Percentiles rank a stretch among this genome's conserved stretches.
These are phyloP conservation scores for Drosophila lutescens DNA, from an alignment of 2,888 invertebrate species.

Conservation along the genomic window DNA sequence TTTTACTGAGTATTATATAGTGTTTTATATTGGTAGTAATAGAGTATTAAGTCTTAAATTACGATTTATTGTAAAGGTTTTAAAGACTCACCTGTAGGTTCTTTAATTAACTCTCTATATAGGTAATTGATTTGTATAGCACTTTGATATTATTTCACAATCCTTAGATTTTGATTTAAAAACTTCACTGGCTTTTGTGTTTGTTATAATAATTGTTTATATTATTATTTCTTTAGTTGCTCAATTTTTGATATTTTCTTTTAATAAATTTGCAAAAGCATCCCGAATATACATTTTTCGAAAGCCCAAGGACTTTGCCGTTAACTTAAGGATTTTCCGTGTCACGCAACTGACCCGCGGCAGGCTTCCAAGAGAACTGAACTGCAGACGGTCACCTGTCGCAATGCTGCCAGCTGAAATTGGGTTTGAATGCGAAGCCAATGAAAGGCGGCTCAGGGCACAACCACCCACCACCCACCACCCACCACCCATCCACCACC, in stretches of 20 bases:
- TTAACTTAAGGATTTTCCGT: conserved; percentile 44
- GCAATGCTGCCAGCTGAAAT: conserved; percentile 64
- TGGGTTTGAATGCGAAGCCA: conserved; percentile 73
- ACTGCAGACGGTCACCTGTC: conserved; percentile 75
- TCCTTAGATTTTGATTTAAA: background rate
- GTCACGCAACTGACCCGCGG: conserved; percentile 71
- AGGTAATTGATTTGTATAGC: background rate
- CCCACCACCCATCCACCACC: conserved; percentile 30
- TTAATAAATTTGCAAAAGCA: background rate
- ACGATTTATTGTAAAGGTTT: background rate
- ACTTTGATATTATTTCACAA: background rate
- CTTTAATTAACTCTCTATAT: background rate
- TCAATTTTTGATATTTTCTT: background rate
- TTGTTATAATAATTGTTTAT: background rate
- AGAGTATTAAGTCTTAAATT: too few relatives aligned
- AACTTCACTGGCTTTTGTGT: background rate
- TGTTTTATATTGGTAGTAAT: too few relatives aligned
- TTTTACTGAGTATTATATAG: too few relatives aligned
- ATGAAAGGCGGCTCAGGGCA: conserved; percentile 60
- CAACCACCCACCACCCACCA: conserved; percentile 47
- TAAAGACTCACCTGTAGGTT: background rate
- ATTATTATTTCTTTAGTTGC: background rate
- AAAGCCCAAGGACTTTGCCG: background rate
- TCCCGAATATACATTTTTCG: background rate
- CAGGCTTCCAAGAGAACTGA: conserved; percentile 76